Conservation (phyloP, 2,888 invertebrate species). For the Drosophila ustulata region DNA sequence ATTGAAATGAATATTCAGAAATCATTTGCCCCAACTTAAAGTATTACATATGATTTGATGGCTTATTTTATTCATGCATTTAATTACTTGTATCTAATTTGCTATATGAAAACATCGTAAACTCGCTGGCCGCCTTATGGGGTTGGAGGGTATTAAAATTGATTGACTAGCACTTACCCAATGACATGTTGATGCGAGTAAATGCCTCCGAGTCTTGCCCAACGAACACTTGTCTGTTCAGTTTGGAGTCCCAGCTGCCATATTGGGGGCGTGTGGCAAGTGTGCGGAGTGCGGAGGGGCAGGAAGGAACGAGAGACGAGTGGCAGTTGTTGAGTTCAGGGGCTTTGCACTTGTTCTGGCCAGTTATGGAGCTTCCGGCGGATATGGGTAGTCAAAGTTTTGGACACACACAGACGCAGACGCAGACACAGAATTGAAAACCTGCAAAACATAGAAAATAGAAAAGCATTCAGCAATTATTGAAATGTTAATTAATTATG, state of each 20-base stretch:
- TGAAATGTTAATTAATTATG: conserved; percentile 76
- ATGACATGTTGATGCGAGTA: conserved; percentile 66
- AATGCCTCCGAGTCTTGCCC: conserved; percentile 38
- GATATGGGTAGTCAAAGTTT: conserved; percentile 72
- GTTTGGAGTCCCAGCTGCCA: conserved; percentile 14
- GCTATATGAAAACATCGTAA: not conserved
- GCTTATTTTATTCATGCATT: not conserved
- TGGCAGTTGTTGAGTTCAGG: conserved; percentile 47
- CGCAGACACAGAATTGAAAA: conserved; percentile 45
- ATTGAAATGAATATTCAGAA: not conserved
- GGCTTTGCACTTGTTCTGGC: conserved; percentile 79
- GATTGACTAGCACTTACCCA: conserved; percentile 70
- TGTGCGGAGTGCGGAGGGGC: not conserved
- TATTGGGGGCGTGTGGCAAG: not conserved
- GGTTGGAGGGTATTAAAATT: conserved; percentile 28
- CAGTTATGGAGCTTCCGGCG: conserved; percentile 80
- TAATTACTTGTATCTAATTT: not conserved
- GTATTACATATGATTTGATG: not conserved
- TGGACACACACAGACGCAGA: conserved; percentile 39
- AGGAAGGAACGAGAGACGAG: not conserved
- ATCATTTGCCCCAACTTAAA: not conserved
- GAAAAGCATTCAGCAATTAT: conserved; percentile 66
- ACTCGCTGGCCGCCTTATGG: conserved; percentile 16
- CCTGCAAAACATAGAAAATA: conserved; percentile 77
- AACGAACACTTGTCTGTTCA: conserved; percentile 37